Evolutionary conservation across 2,888 invertebrate genomes (phyloP).

Genomic region (Tenthredo distinguenda): DNA sequence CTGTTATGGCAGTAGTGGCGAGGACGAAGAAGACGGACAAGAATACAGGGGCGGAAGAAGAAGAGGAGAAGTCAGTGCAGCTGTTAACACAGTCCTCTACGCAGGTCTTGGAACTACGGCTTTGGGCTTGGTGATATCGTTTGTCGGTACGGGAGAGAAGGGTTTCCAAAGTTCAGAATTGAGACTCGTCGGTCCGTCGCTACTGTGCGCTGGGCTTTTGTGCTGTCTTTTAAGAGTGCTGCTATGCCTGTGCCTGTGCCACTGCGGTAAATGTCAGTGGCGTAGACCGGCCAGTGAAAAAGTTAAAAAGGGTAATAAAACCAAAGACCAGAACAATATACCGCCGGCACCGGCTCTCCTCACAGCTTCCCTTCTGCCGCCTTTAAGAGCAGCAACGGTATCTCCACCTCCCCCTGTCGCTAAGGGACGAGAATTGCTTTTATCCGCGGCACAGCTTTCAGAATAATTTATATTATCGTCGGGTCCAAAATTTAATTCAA

Average conservation of each 20-base stretch:
- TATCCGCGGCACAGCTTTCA: constrained; percentile 73
- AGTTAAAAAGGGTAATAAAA: constrained; percentile 61
- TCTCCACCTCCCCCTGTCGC: constrained; percentile 61
- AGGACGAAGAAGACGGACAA: constrained; percentile 84
- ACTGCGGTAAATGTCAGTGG: constrained; percentile 85
- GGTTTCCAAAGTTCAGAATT: constrained; percentile 93
- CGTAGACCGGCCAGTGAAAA: constrained; percentile 65
- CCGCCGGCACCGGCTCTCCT: constrained; percentile 60
- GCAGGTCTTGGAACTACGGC: constrained; percentile 92
- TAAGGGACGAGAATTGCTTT: constrained; percentile 72
- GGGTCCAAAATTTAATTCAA: constrained; percentile 39
- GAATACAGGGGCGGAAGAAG: constrained; percentile 79
- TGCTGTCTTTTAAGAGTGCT: constrained; percentile 91
- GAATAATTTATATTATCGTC: constrained; percentile 63
- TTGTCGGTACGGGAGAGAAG: constrained; percentile 95
- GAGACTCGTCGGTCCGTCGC: constrained; percentile 91
- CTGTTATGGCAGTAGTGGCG: constrained; percentile 85
- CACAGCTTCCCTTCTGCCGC: constrained; percentile 67
- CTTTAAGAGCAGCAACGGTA: constrained; percentile 59
- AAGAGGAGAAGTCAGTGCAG: constrained; percentile 87
- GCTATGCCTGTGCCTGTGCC: constrained; percentile 91
- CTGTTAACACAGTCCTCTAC: constrained; percentile 91
- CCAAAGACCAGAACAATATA: constrained; percentile 59
- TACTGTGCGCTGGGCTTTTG: constrained; percentile 88
- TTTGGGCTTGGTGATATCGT: constrained; percentile 91